phyloP scores from a whole-genome alignment of 2,113 vertebrate genomes.

The Petaurus breviceps region DNA sequence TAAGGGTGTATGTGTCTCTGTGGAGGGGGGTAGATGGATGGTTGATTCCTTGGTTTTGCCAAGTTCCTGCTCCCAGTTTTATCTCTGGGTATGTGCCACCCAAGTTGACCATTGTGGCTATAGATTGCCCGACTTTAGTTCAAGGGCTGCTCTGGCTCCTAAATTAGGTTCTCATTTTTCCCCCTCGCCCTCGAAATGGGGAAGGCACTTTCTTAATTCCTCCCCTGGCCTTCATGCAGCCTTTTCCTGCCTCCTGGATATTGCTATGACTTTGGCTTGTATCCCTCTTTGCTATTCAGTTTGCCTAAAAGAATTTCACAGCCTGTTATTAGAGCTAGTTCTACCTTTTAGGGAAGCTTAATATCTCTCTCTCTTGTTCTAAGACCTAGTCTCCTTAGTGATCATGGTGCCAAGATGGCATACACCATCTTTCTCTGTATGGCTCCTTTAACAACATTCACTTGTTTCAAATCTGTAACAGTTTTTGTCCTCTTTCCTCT shows the following conservation, averaged over 20 bases:
- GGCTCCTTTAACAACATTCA: background rate
- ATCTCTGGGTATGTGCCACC: background rate
- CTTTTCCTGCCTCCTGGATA: background rate
- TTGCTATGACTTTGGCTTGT: background rate
- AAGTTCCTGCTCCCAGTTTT: background rate
- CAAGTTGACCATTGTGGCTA: background rate
- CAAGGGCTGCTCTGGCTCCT: background rate
- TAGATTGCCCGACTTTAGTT: background rate
- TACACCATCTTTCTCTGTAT: background rate
- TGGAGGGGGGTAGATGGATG: too few species aligned
- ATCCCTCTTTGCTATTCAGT: background rate
- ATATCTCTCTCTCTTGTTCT: background rate
- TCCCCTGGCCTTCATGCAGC: background rate
- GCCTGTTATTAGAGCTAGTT: background rate
- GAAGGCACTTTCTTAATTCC: background rate
- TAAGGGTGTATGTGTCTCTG: background rate
- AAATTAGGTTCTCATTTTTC: background rate
- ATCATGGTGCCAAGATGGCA: background rate
- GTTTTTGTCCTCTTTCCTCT: too few species aligned
- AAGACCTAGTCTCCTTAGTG: background rate
- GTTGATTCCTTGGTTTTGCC: background rate
- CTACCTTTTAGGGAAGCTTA: background rate
- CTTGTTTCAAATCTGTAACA: background rate
- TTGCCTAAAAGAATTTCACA: background rate
- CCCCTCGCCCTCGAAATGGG: background rate